Evolutionary conservation across 2,113 vertebrate genomes (phyloP).

Genomic region (Sapajus apella): DNA sequence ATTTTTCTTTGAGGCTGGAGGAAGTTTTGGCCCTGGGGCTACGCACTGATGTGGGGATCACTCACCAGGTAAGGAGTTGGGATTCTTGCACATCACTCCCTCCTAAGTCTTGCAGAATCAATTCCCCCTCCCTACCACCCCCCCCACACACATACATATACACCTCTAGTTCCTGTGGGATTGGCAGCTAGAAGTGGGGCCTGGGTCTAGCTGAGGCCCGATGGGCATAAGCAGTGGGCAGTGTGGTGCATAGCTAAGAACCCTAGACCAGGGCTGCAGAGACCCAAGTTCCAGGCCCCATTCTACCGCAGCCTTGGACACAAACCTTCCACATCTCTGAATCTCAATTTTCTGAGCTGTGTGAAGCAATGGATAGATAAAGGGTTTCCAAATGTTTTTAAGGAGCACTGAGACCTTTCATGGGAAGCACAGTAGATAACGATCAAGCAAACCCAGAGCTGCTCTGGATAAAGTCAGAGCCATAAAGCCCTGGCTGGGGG

Average conservation of each 20-base stretch:
- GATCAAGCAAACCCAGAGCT: not conserved
- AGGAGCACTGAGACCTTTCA: not conserved
- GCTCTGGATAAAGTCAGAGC: not conserved
- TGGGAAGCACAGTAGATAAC: not conserved
- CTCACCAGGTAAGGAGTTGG: slow-evolving; percentile 86
- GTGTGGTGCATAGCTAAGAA: not conserved
- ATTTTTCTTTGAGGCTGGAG: slow-evolving; percentile 86
- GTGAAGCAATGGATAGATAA: not conserved
- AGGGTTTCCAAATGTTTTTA: not conserved
- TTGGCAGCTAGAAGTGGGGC: not conserved
- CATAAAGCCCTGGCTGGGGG: not conserved
- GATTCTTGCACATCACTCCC: not conserved
- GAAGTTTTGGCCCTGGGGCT: slow-evolving; percentile 94
- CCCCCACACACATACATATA: not conserved
- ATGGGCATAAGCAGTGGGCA: not conserved
- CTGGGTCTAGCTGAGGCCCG: not conserved
- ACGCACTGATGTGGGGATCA: slow-evolving; percentile 89
- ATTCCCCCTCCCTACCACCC: not conserved
- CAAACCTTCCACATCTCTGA: not conserved
- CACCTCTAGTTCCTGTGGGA: not conserved
- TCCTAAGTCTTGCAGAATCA: not conserved
- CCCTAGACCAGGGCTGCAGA: not conserved
- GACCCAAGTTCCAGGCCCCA: not conserved
- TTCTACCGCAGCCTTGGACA: not conserved
- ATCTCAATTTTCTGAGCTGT: not conserved